Evolutionary conservation across 2,888 invertebrate species (phyloP), one percentile per base, ranked within the genome.

Genomic region (Nomada fucata): DNA sequence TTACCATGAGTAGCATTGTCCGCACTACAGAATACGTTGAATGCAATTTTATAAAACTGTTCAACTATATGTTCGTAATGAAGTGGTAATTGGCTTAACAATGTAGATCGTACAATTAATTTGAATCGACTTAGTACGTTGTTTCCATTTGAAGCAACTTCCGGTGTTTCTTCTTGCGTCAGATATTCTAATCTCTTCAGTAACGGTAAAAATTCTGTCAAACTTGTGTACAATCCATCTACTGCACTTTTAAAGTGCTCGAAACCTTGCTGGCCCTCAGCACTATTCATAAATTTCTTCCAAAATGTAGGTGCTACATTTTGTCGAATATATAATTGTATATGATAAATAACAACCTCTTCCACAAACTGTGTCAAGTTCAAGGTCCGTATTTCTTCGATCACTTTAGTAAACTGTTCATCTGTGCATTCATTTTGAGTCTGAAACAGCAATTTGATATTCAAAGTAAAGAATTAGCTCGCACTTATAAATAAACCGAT

Each of bases 21-120:
- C n/a, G 92, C 91, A 80, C 94, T 93, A 84, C 93, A 92, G 91
- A 97, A 97, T 0, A 97, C 96, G 91, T 96, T 96, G 85, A 97
- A 96, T 5, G 97, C 96, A 26, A 96, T 95, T 93, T 96, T 96
- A 91, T 97, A 98, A 93, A 97, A 97, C 71, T 96, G 95, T 87
- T 96, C 95, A 1, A 97, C 96, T 47, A 97, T 95, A 11, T 95
- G 93, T 90, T 96, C 96, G 88, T 97, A 96, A 88, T 96, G 95
- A 11, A 96, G 92, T 29, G 97, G 97, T 26, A 97, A 92, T 89
- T 97, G 97, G 10, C 97, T 96, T 18, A 97, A 92, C 64, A 97
- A 91, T 13, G 96, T 95, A 18, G 96, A 95, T 90, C 96, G 94
- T 13, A 97, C 94, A 36, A 96, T 94, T 84, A 96, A 95, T 90